Conservation (phyloP, 2,888 invertebrate species). For the Luperina nickerlii region DNA sequence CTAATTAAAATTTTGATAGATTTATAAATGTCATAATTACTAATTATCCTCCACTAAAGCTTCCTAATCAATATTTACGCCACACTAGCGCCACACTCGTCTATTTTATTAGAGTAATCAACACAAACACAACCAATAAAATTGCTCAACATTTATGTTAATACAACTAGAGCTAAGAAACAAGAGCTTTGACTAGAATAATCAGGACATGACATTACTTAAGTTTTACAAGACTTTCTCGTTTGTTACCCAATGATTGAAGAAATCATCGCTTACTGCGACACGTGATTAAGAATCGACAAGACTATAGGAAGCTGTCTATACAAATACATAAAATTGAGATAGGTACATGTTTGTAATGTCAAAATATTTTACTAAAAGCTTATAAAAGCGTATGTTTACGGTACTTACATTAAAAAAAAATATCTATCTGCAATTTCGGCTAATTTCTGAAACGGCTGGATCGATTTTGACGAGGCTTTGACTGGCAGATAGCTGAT, state of each 20-base stretch:
- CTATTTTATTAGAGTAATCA: slow-evolving; percentile 10
- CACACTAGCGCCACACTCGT: not conserved
- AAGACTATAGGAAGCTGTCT: not conserved
- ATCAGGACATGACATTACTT: slow-evolving; percentile 53
- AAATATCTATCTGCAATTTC: too few relatives aligned
- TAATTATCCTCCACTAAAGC: not conserved
- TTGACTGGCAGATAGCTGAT: too few relatives aligned
- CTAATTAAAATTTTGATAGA: not conserved
- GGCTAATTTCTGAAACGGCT: too few relatives aligned
- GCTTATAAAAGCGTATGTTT: too few relatives aligned
- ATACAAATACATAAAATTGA: not conserved
- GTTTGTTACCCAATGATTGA: slow-evolving; percentile 45
- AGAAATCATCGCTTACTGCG: slow-evolving; percentile 35
- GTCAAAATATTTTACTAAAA: not conserved
- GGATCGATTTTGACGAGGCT: too few relatives aligned
- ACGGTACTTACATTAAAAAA: too few relatives aligned
- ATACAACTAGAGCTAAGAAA: slow-evolving; percentile 4
- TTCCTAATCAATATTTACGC: not conserved
- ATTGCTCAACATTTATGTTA: slow-evolving; percentile 25
- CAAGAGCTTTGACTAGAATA: slow-evolving; percentile 35
- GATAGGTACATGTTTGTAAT: not conserved
- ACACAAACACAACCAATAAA: not conserved
- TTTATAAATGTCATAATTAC: too few relatives aligned
- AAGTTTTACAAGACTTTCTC: slow-evolving; percentile 49
- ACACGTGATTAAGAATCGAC: slow-evolving; percentile 12